Conservation (phyloP, 2,888 invertebrate genomes). For the Trachelus stipa region DNA sequence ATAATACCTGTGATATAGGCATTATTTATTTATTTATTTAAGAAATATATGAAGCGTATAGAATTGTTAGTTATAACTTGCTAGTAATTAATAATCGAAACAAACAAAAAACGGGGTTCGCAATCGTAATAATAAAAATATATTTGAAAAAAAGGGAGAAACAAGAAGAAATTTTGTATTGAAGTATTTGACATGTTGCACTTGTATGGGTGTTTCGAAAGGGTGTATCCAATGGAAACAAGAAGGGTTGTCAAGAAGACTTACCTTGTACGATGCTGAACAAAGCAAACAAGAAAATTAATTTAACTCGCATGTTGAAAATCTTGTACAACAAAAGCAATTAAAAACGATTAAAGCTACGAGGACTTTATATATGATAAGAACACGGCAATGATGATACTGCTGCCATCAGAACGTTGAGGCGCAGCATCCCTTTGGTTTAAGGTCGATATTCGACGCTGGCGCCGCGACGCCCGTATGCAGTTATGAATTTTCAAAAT, state of each 20-base stretch:
- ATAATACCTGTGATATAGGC: constrained; percentile 41
- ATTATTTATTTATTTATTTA: not conserved
- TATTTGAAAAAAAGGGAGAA: not conserved
- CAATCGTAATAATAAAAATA: not conserved
- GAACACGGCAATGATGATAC: constrained; percentile 28
- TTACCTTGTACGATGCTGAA: constrained; percentile 35
- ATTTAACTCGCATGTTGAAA: constrained; percentile 12
- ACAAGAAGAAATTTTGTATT: not conserved
- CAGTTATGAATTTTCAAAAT: constrained; percentile 32
- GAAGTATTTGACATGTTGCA: not conserved
- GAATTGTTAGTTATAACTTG: not conserved
- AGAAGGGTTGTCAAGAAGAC: constrained; percentile 5
- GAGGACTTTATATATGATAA: not conserved
- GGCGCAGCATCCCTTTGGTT: constrained; percentile 47
- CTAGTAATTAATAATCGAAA: not conserved
- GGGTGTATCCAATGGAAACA: not conserved
- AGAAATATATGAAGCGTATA: not conserved
- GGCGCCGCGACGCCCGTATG: constrained; percentile 44
- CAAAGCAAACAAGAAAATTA: constrained; percentile 29
- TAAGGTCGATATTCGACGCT: constrained; percentile 51
- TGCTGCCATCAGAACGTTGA: constrained; percentile 21
- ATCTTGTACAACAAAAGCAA: not conserved
- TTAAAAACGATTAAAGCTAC: not conserved
- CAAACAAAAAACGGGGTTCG: not conserved
- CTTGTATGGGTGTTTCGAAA: not conserved